These are phyloP conservation scores for Enteromius thamalakanensis DNA, from an alignment of 2,797 vertebrate species.

Conservation along the genomic window DNA sequence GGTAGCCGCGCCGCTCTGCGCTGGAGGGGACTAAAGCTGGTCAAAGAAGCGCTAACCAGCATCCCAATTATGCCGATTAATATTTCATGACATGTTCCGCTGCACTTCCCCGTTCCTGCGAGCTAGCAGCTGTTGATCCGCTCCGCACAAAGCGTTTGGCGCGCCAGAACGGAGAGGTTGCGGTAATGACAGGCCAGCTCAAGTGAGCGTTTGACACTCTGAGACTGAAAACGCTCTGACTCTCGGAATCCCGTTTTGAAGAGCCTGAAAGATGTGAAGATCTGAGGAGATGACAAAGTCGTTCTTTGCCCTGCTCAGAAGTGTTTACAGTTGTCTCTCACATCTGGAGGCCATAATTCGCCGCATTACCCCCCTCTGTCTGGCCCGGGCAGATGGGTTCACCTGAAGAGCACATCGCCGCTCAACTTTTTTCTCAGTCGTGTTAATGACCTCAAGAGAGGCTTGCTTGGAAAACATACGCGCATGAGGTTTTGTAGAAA, in stretches of 20 bases:
- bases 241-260: slow-evolving; percentile 19
- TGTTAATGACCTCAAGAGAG: slow-evolving; percentile 10
- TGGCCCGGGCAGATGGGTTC: slow-evolving; percentile 29
- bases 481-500: background rate
- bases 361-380: slow-evolving; percentile 14
- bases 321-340: slow-evolving; percentile 55
- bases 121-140: slow-evolving; percentile 47
- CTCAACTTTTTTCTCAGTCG: background rate
- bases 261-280: slow-evolving; percentile 17
- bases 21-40: slow-evolving; percentile 43
- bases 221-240: slow-evolving; percentile 5
- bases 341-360: slow-evolving; percentile 62
- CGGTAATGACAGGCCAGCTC: slow-evolving; percentile 45
- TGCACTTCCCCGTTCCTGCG: slow-evolving; percentile 41
- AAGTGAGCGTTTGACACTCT: slow-evolving; percentile 21
- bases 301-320: slow-evolving; percentile 28
- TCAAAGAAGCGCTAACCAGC: slow-evolving; percentile 53
- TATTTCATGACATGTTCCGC: slow-evolving; percentile 61
- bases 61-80: slow-evolving; percentile 58
- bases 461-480: background rate
- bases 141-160: slow-evolving; percentile 22
- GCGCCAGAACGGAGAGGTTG: slow-evolving; percentile 37
- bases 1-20: background rate
- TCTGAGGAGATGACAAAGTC: slow-evolving; percentile 32
- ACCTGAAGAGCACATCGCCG: slow-evolving; percentile 40